These are phyloP conservation scores for Cosmorhoe ocellata DNA, from an alignment of 2,888 invertebrate species.

Conservation along the genomic window DNA sequence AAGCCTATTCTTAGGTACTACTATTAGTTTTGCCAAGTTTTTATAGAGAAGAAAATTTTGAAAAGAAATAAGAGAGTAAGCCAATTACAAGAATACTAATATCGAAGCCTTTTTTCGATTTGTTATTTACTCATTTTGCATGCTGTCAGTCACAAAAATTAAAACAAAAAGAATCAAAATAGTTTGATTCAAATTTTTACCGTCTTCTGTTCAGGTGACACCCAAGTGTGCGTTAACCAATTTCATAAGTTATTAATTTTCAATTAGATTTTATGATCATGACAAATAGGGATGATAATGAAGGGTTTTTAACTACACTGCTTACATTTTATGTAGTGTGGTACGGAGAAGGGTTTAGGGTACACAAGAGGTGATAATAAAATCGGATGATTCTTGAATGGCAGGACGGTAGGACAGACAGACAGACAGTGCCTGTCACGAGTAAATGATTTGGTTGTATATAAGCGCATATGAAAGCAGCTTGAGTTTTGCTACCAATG, in stretches of 20 bases:
- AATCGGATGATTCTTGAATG: no score
- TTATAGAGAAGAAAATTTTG: conserved; percentile 56
- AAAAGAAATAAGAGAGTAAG: conserved; percentile 61
- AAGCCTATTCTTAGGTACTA: no score
- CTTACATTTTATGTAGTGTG: not conserved
- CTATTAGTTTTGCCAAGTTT: conserved; percentile 46
- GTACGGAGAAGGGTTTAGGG: not conserved
- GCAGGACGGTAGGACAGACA: no score
- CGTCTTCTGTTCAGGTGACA: conserved; percentile 79
- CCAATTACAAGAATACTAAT: conserved; percentile 73
- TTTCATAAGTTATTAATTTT: conserved; percentile 56
- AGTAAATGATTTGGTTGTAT: conserved; percentile 30
- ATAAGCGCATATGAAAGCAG: conserved; percentile 25
- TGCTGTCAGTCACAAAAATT: conserved; percentile 79
- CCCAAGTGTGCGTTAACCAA: conserved; percentile 76
- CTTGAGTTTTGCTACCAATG: conserved; percentile 4
- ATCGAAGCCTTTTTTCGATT: conserved; percentile 61
- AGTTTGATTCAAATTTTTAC: conserved; percentile 72
- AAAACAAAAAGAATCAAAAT: conserved; percentile 58
- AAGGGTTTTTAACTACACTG: conserved; percentile 26
- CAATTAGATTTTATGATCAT: conserved; percentile 34
- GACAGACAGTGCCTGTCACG: conserved; percentile 52
- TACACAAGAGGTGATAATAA: not conserved
- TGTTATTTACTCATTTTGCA: conserved; percentile 63
- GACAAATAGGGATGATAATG: conserved; percentile 25